Evolutionary conservation across 2,113 vertebrate genomes (phyloP).

Genomic region (Stegostoma tigrinum): DNA sequence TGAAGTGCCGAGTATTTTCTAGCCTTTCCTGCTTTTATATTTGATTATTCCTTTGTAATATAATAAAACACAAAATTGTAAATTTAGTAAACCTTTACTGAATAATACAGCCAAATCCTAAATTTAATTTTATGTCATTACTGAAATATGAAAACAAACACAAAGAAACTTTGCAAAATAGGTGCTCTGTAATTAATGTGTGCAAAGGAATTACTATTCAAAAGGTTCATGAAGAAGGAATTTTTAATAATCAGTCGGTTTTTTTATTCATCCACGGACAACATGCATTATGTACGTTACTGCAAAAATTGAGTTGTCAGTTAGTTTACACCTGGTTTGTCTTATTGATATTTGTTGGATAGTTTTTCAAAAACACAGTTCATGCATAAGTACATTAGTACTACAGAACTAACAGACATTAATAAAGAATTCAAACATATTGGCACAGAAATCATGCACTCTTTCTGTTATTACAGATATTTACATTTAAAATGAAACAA

Average conservation of each 20-base stretch:
- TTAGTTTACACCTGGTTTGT: constrained; percentile 40
- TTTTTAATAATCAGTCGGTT: constrained; percentile 46
- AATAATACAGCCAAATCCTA: neutral
- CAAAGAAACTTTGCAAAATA: neutral
- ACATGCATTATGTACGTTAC: constrained; percentile 35
- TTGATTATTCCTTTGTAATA: neutral
- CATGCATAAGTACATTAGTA: constrained; percentile 46
- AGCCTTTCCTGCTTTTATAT: neutral
- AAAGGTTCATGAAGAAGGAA: constrained; percentile 39
- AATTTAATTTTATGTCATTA: neutral
- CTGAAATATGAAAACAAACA: neutral
- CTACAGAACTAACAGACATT: constrained; percentile 47
- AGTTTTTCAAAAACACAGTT: constrained; percentile 45
- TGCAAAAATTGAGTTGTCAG: neutral
- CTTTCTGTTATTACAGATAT: constrained; percentile 46
- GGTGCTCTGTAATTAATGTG: neutral
- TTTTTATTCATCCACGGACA: constrained; percentile 31
- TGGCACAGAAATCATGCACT: constrained; percentile 17
- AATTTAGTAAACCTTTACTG: neutral
- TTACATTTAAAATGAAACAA: constrained; percentile 6
- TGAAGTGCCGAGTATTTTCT: neutral
- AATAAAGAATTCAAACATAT: constrained; percentile 48
- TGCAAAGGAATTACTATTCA: neutral
- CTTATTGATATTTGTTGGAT: constrained; percentile 42
- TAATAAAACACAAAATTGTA: neutral